Percentiles rank a stretch among this genome's conserved stretches.
Conservation (phyloP, 2,888 invertebrate species). For the Mimumesa dahlbomi region DNA sequence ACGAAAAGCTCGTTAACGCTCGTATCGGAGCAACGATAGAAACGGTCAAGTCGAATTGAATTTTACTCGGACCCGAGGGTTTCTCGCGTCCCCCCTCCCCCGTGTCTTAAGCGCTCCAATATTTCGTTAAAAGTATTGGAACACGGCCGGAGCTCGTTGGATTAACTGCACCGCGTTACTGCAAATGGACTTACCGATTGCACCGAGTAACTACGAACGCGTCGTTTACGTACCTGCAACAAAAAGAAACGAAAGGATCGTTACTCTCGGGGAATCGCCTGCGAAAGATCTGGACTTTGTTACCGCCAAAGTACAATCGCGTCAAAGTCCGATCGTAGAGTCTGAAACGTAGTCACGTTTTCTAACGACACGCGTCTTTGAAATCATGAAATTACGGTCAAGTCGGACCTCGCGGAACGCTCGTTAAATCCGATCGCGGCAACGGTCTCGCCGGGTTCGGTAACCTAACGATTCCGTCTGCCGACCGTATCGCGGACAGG, state of each 20-base stretch:
- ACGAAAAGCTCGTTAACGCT: too few species aligned
- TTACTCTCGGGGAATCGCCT: slow-evolving; percentile 4
- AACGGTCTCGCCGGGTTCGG: too few species aligned
- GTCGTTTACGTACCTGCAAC: slow-evolving; percentile 68
- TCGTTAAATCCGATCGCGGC: slow-evolving; percentile 54
- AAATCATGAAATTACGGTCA: too few species aligned
- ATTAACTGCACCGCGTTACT: slow-evolving; percentile 39
- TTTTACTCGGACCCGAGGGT: slow-evolving; percentile 38
- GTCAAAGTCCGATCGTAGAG: not conserved
- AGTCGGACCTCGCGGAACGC: slow-evolving; percentile 48
- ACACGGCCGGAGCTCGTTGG: slow-evolving; percentile 27
- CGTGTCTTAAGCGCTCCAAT: slow-evolving; percentile 32
- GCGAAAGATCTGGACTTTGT: not conserved
- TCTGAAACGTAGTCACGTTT: too few species aligned
- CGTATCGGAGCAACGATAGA: slow-evolving; percentile 30
- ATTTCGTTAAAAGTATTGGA: slow-evolving; percentile 33
- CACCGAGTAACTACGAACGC: slow-evolving; percentile 9
- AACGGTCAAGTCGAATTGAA: slow-evolving; percentile 36
- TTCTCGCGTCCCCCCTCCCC: too few species aligned
- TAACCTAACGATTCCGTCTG: slow-evolving; percentile 56
- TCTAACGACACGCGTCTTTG: too few species aligned
- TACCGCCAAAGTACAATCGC: not conserved
- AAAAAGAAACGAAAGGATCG: slow-evolving; percentile 31
- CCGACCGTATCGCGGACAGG: slow-evolving; percentile 31
- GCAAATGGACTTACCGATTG: slow-evolving; percentile 52